Evolutionary conservation across 2,797 vertebrate genomes (phyloP).

Genomic region (Momotus momota): DNA sequence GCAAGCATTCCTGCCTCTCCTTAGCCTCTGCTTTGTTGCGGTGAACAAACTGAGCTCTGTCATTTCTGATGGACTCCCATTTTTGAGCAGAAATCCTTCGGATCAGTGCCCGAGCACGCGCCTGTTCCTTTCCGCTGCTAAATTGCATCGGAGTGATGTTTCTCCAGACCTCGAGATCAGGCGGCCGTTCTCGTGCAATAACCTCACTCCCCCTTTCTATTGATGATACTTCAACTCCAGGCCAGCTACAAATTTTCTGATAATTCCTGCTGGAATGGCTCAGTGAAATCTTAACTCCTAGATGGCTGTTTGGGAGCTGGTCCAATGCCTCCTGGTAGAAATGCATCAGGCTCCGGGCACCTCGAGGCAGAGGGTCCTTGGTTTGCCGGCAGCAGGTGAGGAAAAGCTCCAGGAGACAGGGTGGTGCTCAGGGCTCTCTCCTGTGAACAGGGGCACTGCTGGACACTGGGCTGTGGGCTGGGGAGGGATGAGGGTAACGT

Average conservation of each 20-base stretch:
- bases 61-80: background rate
- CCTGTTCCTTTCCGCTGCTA: background rate
- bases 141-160: rapidly evolving
- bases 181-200: background rate
- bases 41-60: background rate
- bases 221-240: background rate
- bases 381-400: background rate
- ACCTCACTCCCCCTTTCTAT: background rate
- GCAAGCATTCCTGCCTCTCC: background rate
- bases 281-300: background rate
- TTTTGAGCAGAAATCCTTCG: background rate
- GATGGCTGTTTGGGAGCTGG: background rate
- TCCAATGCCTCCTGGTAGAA: background rate
- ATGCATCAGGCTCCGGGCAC: background rate
- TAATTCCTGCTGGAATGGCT: background rate
- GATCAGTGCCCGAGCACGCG: rapidly evolving
- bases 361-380: background rate
- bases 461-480: rapidly evolving
- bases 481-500: background rate
- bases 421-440: background rate
- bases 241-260: background rate
- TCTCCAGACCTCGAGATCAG: background rate
- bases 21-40: background rate
- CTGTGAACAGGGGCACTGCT: background rate
- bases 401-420: background rate